Evolutionary conservation across 2,888 invertebrate species (phyloP), one percentile per base, ranked within the genome.

Genomic region (Melieria omissa): DNA sequence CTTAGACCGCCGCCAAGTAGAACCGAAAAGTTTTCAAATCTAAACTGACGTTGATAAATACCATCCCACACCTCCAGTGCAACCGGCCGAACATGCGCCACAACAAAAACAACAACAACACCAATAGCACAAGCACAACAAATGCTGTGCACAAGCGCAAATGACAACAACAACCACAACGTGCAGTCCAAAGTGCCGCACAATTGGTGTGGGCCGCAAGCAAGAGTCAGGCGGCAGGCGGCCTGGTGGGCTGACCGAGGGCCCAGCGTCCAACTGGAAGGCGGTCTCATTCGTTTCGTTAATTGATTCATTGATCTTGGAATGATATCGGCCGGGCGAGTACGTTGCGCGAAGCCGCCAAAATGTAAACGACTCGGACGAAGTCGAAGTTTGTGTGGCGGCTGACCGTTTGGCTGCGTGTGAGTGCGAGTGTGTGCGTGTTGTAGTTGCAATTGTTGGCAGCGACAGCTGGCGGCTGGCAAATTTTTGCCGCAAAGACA

Each of bases 221-320:
- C 16, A 42, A 67, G 16, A 47, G 52, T n/a, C 60, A 16, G 42
- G 60, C 16, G 16, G 16, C 16, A 2, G 41, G 29, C 49, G 12
- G 12, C 10, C 7, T 47, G 42, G 45, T 60, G 12, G 49, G 29
- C 46, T 42, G 52, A 3, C 5, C 60, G 6, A 14, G 10, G 45
- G 72, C 70, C 62, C 65, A 72, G 62, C 70, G 73, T 72, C 5
- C 41, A 45, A 62, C 52, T 49, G 47, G 73, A 73, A 73, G 78
- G 77, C 78, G 77, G 76, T 76, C 75, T 72, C 72, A 74, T 74
- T 77, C 75, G 75, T 76, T 76, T 76, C 65, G 74, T 78, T 77
- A 78, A 78, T 78, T 78, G 78, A 78, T 76, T 78, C 78, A 77
- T 78, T 78, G 78, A 78, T 78, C 77, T 78, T 76, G 77, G 73